Base-by-base conservation (phyloP, 35 echinoderm and acorn worm species). In the Lytechinus pictus region DNA sequence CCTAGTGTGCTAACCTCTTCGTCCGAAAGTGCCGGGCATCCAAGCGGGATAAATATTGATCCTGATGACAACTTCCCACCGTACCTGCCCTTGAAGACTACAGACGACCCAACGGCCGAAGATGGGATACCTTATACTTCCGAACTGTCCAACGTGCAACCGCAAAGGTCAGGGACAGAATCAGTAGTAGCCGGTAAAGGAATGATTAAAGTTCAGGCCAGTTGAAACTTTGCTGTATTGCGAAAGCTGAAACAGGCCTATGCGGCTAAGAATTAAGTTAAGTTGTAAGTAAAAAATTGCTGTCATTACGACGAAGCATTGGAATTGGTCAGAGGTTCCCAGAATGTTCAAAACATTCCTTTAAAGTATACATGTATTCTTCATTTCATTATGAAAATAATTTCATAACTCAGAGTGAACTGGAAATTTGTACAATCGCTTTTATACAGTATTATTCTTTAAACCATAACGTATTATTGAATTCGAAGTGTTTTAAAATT, bases 91-190 rank as follows among this genome's bases (percentile, higher is more conserved):
- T 56, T 98, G 33, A 95, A 95, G 91, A 96, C 94, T 28, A 87
- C 86, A 29, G 92, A 97, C 9, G 97, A 97, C 53, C 60, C 94
- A 8, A 86, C 95, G 27, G 86, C 95, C 14, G 98, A 99, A 9
- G 98, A 99, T n/a, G 97, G 97, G 13, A 97, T 99, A 71, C 98
- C 98, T 9, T 98, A 97, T 94, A 99, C 98, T 5, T 98, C 98
- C 27, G 96, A 97, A 54, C 89, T 99, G 52, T 97, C 97, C 19
- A 99, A 96, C 60, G 97, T 99, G 4, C 98, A 99, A 61, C 98
- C 98, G 28, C 89, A 95, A 29, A 86, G 98, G 91, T 95, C 94
- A 2, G 96, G 97, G 61, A 95, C 96, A 27, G 97, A 98, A 54
- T 90, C 96, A 5, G 96, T 98, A 54, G 95, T 99, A 52, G 97